Percentiles rank a stretch among this genome's conserved stretches.
Evolutionary conservation across 2,888 invertebrate genomes (phyloP).

Genomic region (Pristionchus japonicus): DNA sequence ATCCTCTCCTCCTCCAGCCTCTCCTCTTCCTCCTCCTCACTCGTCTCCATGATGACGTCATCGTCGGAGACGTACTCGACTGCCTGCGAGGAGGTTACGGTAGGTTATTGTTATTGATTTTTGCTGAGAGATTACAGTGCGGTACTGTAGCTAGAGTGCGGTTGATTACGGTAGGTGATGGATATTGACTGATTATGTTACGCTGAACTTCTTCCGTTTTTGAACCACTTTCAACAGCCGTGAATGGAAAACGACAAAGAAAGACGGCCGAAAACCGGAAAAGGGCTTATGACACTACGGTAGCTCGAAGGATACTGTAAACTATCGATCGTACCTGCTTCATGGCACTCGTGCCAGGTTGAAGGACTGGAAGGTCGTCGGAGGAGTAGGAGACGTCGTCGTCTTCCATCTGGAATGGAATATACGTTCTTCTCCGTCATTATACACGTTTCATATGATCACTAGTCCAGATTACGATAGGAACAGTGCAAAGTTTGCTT

Average conservation of each 20-base stretch:
- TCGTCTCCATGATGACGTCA: conserved; percentile 59
- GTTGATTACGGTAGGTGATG: no score
- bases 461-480: neutral
- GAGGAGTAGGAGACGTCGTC: conserved; percentile 51
- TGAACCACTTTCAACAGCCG: no score
- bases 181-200: no score
- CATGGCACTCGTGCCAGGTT: neutral
- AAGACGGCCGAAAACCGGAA: no score
- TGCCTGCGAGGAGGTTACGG: neutral
- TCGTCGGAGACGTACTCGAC: conserved; percentile 50
- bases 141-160: neutral
- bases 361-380: neutral
- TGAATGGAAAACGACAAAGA: no score
- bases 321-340: conserved; percentile 19
- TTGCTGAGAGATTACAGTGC: no score
- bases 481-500: no score
- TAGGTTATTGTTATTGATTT: neutral
- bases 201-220: no score
- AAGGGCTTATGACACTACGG: no score
- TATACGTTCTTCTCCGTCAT: no score
- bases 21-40: conserved; percentile 56
- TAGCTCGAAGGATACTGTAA: no score
- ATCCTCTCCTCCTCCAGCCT: conserved; percentile 45
- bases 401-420: conserved; percentile 58
- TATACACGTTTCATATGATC: neutral